Percentiles rank a stretch among this genome's conserved stretches.
These are phyloP conservation scores for Molanna angustata DNA, from an alignment of 2,888 invertebrate species.

Conservation along the genomic window DNA sequence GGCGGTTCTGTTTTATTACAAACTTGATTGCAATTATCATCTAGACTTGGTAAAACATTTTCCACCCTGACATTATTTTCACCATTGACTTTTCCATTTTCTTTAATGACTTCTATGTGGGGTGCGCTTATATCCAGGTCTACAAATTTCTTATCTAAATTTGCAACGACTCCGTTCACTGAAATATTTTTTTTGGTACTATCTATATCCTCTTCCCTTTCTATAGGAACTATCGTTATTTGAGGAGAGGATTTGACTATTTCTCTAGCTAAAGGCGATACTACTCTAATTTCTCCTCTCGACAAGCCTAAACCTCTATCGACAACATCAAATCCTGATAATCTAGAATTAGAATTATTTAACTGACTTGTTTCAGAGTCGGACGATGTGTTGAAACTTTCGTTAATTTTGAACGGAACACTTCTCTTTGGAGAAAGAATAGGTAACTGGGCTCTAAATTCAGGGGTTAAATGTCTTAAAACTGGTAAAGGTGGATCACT, in stretches of 20 bases:
- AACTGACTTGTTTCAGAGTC: constrained; percentile 14
- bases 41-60: constrained; percentile 13
- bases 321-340: constrained; percentile 23
- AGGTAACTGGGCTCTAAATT: constrained; percentile 81
- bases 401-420: constrained; percentile 29
- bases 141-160: constrained; percentile 12
- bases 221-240: constrained; percentile 24
- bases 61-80: constrained; percentile 11
- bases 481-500: constrained; percentile 65
- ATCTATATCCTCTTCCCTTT: constrained; percentile 8
- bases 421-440: constrained; percentile 61
- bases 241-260: constrained; percentile 6
- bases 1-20: not conserved
- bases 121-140: not conserved
- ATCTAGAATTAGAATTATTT: constrained; percentile 12
- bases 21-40: constrained; percentile 23
- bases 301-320: constrained; percentile 17
- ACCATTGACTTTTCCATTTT: constrained; percentile 40
- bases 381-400: constrained; percentile 9
- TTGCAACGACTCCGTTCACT: constrained; percentile 16
- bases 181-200: constrained; percentile 5
- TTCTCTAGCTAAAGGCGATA: constrained; percentile 4
- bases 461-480: constrained; percentile 77
- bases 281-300: constrained; percentile 3
- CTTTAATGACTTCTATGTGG: constrained; percentile 43